A percentile compares a stretch with the other conserved stretches of the same genome.
Evolutionary conservation across 1,140 invertebrate genomes (phyloP).

Genomic region (Brachionus sp.): DNA sequence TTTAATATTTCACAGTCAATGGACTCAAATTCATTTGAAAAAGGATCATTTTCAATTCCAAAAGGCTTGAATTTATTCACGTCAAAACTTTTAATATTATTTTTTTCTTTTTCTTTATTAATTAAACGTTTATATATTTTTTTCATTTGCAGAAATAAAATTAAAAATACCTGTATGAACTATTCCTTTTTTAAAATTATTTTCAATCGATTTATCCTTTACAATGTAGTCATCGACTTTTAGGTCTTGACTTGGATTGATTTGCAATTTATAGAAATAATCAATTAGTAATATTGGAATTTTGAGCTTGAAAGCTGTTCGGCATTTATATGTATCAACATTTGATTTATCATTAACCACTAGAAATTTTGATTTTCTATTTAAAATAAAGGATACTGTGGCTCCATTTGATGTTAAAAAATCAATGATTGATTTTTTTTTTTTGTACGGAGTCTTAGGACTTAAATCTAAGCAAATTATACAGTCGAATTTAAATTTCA

Average conservation of each 20-base stretch:
- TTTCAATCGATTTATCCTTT: neutral
- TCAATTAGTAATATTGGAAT: conserved; percentile 52
- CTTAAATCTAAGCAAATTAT: conserved; percentile 31
- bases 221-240: conserved; percentile 49
- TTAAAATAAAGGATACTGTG: conserved; percentile 13
- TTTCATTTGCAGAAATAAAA: too few relatives aligned
- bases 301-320: conserved; percentile 50
- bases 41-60: neutral
- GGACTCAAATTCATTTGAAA: neutral
- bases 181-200: neutral
- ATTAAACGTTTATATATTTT: too few relatives aligned
- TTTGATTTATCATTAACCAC: conserved; percentile 51
- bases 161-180: neutral
- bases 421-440: conserved; percentile 43
- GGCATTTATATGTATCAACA: conserved; percentile 51
- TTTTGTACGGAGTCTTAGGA: neutral
- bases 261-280: conserved; percentile 51
- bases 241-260: conserved; percentile 45
- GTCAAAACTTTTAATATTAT: neutral
- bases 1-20: neutral
- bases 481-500: neutral
- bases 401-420: neutral
- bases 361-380: neutral
- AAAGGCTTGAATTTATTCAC: neutral
- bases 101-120: too few relatives aligned